These are phyloP conservation scores for Drosophila quinaria DNA, from an alignment of 2,888 invertebrate genomes.

Conservation along the genomic window DNA sequence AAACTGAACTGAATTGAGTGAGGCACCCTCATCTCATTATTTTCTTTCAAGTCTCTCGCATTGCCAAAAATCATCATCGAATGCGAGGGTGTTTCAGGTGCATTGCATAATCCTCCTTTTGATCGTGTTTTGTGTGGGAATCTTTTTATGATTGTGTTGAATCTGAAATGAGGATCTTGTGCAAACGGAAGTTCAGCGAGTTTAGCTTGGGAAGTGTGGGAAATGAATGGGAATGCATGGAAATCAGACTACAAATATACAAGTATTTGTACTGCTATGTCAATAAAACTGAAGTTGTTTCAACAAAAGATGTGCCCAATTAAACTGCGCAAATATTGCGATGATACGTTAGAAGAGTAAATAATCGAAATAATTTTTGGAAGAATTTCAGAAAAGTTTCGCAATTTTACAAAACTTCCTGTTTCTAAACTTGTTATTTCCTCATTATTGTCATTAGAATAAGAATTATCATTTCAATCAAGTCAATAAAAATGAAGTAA, in stretches of 20 bases:
- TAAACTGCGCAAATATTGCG: background rate
- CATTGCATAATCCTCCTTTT: constrained; percentile 65
- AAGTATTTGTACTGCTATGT: constrained; percentile 8
- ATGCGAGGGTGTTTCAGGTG: constrained; percentile 70
- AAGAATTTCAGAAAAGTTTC: background rate
- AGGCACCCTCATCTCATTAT: constrained; percentile 36
- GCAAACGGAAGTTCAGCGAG: constrained; percentile 43
- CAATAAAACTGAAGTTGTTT: background rate
- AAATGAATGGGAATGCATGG: background rate
- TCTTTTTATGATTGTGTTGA: constrained; percentile 11
- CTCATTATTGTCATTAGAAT: no score
- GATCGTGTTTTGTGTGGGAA: constrained; percentile 55
- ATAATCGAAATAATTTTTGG: background rate
- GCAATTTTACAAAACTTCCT: no score
- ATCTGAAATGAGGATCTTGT: constrained; percentile 5
- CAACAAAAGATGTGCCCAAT: background rate
- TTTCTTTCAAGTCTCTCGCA: background rate
- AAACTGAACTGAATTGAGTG: background rate
- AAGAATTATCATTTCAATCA: no score
- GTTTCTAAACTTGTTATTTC: no score
- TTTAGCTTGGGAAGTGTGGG: constrained; percentile 36
- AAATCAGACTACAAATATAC: background rate
- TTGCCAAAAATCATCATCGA: constrained; percentile 27
- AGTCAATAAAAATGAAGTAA: no score
- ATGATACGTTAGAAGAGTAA: background rate